Base-by-base conservation (phyloP, 2,888 invertebrate species). In the Pomacea canaliculata region DNA sequence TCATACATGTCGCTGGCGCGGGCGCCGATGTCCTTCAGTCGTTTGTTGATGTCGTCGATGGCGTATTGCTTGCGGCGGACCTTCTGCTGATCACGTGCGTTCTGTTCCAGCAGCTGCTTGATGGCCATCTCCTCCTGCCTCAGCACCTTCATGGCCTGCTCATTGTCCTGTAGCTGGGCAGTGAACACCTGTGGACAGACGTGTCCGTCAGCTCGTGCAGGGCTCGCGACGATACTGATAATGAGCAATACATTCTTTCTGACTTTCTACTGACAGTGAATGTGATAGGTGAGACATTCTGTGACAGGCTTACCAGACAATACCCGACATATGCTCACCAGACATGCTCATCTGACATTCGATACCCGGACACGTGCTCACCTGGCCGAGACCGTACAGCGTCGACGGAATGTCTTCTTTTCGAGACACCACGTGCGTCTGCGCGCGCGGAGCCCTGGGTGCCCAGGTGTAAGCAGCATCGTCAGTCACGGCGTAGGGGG, bases 41-140 rank as follows among this genome's bases (percentile, higher is more conserved):
- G 71, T 16, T 67, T 68, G 66, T 65, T 77, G 48, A 83, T 80
- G 70, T 83, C 83, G 1, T 66, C 71, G 8, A 83, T 73, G 13
- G 80, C 78, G 27, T 74, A 73, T 70, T 81, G 81, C 68, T 83
- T 81, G 23, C 80, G 77, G 59, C 80, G 76, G 18, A 83, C 71
- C 49, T 82, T 76, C 60, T 78, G 76, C 70, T 83, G 82, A 65
- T 83, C 81, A 8, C 79, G 56, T 23, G 77, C 77, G 76, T 83
- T 83, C 77, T 82, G 82, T 62, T 80, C 80, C 68, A 82, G 73
- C 8, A 82, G 79, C 56, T 82, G 81, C 49, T 77, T 76, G 51
- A 83, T 83, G 46, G 82, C 81, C 51, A 79, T 70, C 77, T 81
- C 83, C 56, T 83, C 83, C 72, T 82, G 81, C 12, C 78, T 80